phyloP scores from a whole-genome alignment of 2,888 invertebrate species.

The Pseudolycoriella hygida region DNA sequence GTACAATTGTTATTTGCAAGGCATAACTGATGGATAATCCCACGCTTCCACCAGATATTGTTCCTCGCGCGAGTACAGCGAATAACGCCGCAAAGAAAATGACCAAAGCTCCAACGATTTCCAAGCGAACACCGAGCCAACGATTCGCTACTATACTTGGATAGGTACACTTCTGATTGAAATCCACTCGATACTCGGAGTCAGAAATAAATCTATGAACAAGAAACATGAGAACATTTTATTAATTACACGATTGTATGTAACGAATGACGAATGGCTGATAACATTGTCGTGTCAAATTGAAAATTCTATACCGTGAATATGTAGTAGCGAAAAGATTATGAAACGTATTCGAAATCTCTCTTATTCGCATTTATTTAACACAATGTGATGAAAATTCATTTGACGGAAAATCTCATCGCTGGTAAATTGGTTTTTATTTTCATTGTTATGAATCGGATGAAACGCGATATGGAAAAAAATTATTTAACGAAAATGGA shows the following conservation, averaged over 20 bases:
- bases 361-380: too few relatives aligned
- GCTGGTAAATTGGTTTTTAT: too few relatives aligned
- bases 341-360: too few relatives aligned
- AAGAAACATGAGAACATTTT: background rate
- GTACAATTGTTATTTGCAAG: conserved; percentile 33
- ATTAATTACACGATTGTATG: background rate
- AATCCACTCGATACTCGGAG: conserved; percentile 33
- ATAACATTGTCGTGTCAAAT: too few relatives aligned
- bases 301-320: too few relatives aligned
- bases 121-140: conserved; percentile 23
- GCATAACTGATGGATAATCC: conserved; percentile 34
- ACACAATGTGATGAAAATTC: too few relatives aligned
- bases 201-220: conserved; percentile 31
- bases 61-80: conserved; percentile 28
- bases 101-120: conserved; percentile 35
- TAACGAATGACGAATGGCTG: too few relatives aligned
- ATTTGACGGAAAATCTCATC: too few relatives aligned
- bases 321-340: too few relatives aligned
- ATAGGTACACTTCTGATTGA: conserved; percentile 31
- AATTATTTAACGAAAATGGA: too few relatives aligned
- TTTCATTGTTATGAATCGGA: too few relatives aligned
- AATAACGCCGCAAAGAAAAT: conserved; percentile 37
- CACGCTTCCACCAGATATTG: conserved; percentile 27
- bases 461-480: too few relatives aligned
- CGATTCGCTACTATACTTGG: conserved; percentile 31